Percentiles rank a stretch among this genome's conserved stretches.
Evolutionary conservation across 2,888 invertebrate species (phyloP).

Genomic region (Ornithoptera priamus): DNA sequence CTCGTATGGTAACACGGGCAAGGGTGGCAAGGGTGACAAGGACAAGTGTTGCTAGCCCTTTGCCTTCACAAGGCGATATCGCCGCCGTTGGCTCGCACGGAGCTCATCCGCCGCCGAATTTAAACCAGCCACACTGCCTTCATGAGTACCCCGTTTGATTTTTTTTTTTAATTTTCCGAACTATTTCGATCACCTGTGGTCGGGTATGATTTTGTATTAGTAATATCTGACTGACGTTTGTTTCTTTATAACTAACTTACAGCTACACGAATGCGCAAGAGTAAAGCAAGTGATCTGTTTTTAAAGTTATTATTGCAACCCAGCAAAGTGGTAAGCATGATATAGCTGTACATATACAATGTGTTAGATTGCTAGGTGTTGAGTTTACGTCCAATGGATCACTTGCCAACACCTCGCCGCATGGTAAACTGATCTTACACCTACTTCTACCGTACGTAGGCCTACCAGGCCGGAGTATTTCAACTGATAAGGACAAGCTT

Average conservation of each 20-base stretch:
- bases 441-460: slow-evolving; percentile 13
- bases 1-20: not conserved
- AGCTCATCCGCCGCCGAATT: slow-evolving; percentile 3
- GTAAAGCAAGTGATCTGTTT: slow-evolving; percentile 1
- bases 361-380: too few species aligned
- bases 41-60: not conserved
- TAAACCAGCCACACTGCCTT: not conserved
- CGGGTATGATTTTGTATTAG: too few species aligned
- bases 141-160: not conserved
- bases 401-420: not conserved
- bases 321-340: not conserved
- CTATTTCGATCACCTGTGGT: too few species aligned
- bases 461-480: slow-evolving; percentile 28
- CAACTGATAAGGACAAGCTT: slow-evolving; percentile 26
- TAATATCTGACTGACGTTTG: not conserved
- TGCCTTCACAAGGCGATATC: not conserved
- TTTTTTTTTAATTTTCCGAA: too few species aligned
- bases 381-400: slow-evolving; percentile 3
- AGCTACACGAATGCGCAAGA: slow-evolving; percentile 5
- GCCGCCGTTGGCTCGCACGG: not conserved
- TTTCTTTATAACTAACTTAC: slow-evolving; percentile 1
- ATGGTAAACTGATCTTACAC: not conserved
- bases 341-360: too few species aligned
- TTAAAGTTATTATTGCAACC: too few species aligned
- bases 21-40: not conserved